phyloP scores from a whole-genome alignment of 2,888 invertebrate species.

The Balanococcus diminutus region DNA sequence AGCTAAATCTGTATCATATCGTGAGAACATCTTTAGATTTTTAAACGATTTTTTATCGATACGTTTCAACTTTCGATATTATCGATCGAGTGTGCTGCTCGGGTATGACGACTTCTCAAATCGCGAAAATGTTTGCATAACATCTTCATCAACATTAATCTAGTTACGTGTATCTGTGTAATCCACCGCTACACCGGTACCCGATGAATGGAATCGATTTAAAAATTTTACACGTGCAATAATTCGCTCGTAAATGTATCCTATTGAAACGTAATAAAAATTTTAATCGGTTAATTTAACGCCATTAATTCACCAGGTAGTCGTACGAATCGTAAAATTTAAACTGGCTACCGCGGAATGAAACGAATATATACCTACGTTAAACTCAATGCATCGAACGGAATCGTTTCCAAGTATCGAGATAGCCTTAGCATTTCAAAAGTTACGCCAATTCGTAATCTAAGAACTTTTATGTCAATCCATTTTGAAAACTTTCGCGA shows the following conservation, averaged over 20 bases:
- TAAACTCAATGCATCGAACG: background rate
- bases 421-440: background rate
- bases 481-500: background rate
- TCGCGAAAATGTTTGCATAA: too few relatives aligned
- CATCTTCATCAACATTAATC: too few relatives aligned
- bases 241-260: conserved; percentile 5
- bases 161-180: background rate
- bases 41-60: too few relatives aligned
- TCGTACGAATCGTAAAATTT: conserved; percentile 1
- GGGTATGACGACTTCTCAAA: too few relatives aligned
- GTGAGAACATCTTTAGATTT: too few relatives aligned
- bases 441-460: background rate
- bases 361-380: background rate
- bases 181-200: background rate
- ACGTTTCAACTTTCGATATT: too few relatives aligned
- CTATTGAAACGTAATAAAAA: background rate
- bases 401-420: background rate
- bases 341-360: background rate
- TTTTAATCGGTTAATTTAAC: background rate
- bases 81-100: too few relatives aligned
- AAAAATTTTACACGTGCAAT: background rate
- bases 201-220: background rate
- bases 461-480: conserved; percentile 1
- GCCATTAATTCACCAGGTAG: background rate
- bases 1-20: too few relatives aligned